Evolutionary conservation across 2,888 invertebrate genomes (phyloP).

Genomic region (Osmoderma eremita): DNA sequence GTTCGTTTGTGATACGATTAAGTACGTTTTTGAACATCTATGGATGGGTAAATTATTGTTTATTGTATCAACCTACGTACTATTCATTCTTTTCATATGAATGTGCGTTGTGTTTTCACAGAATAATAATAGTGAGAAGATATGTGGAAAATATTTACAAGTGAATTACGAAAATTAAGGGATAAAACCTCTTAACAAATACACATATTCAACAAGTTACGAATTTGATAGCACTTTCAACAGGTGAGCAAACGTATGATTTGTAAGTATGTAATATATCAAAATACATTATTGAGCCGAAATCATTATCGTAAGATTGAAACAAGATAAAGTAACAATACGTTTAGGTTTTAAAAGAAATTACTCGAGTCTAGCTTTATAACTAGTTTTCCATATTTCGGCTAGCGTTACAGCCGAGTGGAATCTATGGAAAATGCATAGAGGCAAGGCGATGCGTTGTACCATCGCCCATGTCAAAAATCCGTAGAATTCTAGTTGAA

Average conservation of each 20-base stretch:
- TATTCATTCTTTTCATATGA: constrained; percentile 16
- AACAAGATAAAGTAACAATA: constrained; percentile 29
- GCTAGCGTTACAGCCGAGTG: constrained; percentile 94
- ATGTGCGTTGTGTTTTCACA: constrained; percentile 38
- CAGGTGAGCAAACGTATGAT: constrained; percentile 31
- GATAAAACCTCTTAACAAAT: constrained; percentile 17
- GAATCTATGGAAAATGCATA: constrained; percentile 97
- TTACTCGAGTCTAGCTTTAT: constrained; percentile 89
- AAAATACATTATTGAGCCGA: constrained; percentile 30
- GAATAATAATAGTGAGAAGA: constrained; percentile 41
- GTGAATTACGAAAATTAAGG: constrained; percentile 31
- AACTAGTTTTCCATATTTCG: constrained; percentile 96
- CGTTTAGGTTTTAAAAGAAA: constrained; percentile 15
- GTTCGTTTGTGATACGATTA: constrained; percentile 4
- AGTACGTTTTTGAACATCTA: constrained; percentile 31
- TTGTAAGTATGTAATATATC: constrained; percentile 39
- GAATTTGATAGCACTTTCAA: constrained; percentile 22
- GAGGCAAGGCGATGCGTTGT: constrained; percentile 90
- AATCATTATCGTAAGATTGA: constrained; percentile 14
- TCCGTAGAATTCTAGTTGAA: constrained; percentile 92
- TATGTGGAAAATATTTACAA: constrained; percentile 50
- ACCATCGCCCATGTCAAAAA: constrained; percentile 93
- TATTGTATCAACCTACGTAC: constrained; percentile 11
- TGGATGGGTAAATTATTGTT: constrained; percentile 43
- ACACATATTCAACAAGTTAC: constrained; percentile 26